Conservation (phyloP, 2,888 invertebrate species). For the Ophioninae sp. region DNA sequence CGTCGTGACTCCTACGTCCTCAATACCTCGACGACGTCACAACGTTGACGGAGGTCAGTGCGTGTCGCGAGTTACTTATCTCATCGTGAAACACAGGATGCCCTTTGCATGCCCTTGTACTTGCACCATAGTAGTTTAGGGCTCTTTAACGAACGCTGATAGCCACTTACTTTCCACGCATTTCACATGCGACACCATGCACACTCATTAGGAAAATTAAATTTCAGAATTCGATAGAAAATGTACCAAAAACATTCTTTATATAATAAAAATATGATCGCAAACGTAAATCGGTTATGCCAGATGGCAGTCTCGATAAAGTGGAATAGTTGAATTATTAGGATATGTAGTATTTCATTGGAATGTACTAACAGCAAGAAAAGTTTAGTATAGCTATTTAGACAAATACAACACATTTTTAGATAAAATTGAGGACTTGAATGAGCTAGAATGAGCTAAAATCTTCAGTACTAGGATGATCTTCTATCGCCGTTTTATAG, state of each 20-base stretch:
- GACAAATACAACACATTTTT: too few species aligned
- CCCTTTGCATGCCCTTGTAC: slow-evolving; percentile 52
- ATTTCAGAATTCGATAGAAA: background rate
- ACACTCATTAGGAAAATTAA: background rate
- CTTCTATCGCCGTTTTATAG: too few species aligned
- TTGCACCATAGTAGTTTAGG: background rate
- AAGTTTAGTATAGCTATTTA: too few species aligned
- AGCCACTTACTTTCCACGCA: background rate
- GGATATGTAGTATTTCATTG: too few species aligned
- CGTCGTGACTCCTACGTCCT: slow-evolving; percentile 26
- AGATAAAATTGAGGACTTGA: too few species aligned
- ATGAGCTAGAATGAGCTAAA: too few species aligned
- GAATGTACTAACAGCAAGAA: too few species aligned
- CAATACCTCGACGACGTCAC: slow-evolving; percentile 53
- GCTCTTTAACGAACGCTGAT: background rate
- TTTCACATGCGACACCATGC: background rate
- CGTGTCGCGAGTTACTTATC: slow-evolving; percentile 65
- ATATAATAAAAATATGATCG: too few species aligned
- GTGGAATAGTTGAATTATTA: background rate
- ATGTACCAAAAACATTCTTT: background rate
- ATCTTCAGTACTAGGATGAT: too few species aligned
- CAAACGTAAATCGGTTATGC: background rate
- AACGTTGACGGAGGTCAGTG: slow-evolving; percentile 72
- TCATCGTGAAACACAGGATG: slow-evolving; percentile 47
- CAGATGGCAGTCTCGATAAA: background rate